These are phyloP conservation scores for Montipora sp. DNA, from an alignment of 64 coral and sea anemone species.

Conservation along the genomic window DNA sequence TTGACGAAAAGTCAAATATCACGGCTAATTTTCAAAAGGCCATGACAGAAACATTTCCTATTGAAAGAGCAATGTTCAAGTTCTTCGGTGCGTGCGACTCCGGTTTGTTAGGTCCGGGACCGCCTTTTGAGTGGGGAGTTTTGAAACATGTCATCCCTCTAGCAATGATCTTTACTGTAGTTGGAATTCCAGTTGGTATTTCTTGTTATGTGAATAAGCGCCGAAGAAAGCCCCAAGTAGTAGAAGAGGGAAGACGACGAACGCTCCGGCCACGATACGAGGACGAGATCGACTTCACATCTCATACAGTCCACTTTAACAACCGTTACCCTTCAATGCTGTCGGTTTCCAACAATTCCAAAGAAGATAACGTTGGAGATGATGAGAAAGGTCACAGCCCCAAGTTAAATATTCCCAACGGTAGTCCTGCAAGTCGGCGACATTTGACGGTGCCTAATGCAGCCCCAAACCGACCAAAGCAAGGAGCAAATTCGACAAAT, in stretches of 20 bases:
- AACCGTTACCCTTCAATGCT: slow-evolving; percentile 65
- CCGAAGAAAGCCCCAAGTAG: slow-evolving; percentile 36
- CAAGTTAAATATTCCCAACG: slow-evolving; percentile 33
- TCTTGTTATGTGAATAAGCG: slow-evolving; percentile 43
- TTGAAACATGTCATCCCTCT: slow-evolving; percentile 66
- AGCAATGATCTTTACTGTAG: slow-evolving; percentile 58
- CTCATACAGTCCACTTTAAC: slow-evolving; percentile 66
- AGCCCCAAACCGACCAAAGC: neutral
- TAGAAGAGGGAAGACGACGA: slow-evolving; percentile 7
- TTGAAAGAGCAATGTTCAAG: slow-evolving; percentile 57
- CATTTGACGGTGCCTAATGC: slow-evolving; percentile 21
- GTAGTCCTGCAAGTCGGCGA: neutral
- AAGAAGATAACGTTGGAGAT: slow-evolving; percentile 38
- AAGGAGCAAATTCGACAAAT: neutral
- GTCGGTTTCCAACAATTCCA: slow-evolving; percentile 47
- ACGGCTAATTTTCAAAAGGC: slow-evolving; percentile 64
- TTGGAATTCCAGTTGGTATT: slow-evolving; percentile 84
- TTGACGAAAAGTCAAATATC: slow-evolving; percentile 37
- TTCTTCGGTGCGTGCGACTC: slow-evolving; percentile 68
- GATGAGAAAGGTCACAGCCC: neutral
- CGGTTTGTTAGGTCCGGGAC: neutral
- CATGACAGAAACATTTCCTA: slow-evolving; percentile 55
- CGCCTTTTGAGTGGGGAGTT: slow-evolving; percentile 76
- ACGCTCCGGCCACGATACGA: slow-evolving; percentile 33
- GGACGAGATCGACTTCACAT: slow-evolving; percentile 53